Evolutionary conservation across 1,140 invertebrate species (phyloP).

Genomic region (Caenorhabditis latens): DNA sequence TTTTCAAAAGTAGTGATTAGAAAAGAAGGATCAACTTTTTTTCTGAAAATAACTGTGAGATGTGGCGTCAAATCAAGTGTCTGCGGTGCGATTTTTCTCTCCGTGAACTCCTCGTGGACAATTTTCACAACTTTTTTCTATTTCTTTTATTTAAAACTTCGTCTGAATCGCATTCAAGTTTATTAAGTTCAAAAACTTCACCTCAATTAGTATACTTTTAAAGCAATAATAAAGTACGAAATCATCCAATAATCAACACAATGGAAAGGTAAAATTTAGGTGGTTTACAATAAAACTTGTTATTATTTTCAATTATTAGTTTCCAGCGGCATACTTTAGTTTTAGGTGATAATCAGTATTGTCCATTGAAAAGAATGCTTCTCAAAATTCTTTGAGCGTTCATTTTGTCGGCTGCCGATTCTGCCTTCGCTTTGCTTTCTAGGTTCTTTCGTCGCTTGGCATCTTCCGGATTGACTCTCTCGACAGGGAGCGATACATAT

Average conservation of each 20-base stretch:
- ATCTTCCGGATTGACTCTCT: neutral
- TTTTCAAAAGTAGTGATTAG: too few species aligned
- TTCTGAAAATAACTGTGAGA: neutral
- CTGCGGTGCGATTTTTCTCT: neutral
- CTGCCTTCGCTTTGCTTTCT: neutral
- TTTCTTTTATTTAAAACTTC: neutral
- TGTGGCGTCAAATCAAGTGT: constrained; percentile 5
- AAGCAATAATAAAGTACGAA: neutral
- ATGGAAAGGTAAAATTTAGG: neutral
- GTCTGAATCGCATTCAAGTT: neutral
- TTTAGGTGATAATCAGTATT: neutral
- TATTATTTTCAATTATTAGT: neutral
- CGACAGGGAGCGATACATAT: neutral
- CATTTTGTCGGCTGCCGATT: neutral
- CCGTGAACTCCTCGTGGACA: constrained; percentile 12
- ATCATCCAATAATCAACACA: neutral
- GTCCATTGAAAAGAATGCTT: neutral
- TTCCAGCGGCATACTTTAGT: neutral
- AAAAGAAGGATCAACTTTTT: too few species aligned
- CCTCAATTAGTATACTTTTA: neutral
- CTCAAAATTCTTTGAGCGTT: constrained; percentile 7
- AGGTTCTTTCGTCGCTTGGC: neutral
- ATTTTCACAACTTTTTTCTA: neutral
- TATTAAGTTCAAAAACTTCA: neutral
- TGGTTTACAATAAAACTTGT: neutral